Conservation (phyloP, 2,888 invertebrate species). For the Conops quadrifasciatus region DNA sequence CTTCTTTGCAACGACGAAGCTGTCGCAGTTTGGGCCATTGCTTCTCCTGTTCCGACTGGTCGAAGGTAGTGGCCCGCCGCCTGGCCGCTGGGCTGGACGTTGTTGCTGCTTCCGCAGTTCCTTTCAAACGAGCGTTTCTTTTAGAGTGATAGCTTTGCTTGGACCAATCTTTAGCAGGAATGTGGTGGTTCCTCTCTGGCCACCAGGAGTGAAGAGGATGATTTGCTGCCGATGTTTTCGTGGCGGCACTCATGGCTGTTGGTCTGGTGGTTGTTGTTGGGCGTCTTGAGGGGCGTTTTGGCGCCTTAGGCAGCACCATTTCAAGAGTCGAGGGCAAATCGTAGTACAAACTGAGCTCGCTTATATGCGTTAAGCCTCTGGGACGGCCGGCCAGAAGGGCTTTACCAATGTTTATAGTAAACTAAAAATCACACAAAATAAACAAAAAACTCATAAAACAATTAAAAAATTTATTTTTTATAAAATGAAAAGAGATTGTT, state of each 20-base stretch:
- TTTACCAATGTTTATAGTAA: conserved; percentile 53
- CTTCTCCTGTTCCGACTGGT: background rate
- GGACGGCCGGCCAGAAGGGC: conserved; percentile 52
- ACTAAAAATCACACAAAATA: conserved; percentile 36
- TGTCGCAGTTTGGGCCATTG: background rate
- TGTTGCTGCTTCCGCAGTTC: background rate
- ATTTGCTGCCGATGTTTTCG: conserved; percentile 10
- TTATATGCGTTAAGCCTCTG: conserved; percentile 51
- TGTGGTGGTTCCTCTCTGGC: too few species aligned
- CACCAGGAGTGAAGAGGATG: too few species aligned
- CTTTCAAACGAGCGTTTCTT: background rate
- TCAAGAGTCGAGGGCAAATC: conserved; percentile 51
- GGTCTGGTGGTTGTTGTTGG: conserved; percentile 29
- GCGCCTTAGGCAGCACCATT: conserved; percentile 40
- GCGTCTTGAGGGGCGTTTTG: background rate
- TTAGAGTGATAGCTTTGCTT: background rate
- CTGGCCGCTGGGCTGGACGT: conserved; percentile 3
- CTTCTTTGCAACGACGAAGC: background rate
- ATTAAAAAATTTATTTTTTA: background rate
- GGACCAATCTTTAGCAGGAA: background rate
- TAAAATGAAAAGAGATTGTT: too few species aligned
- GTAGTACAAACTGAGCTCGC: conserved; percentile 54
- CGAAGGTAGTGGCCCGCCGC: background rate
- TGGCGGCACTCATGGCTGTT: background rate
- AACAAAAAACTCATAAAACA: background rate